Percentiles rank a stretch among this genome's conserved stretches.
Conservation (phyloP, 2,888 invertebrate genomes). For the Cephonodes hylas region DNA sequence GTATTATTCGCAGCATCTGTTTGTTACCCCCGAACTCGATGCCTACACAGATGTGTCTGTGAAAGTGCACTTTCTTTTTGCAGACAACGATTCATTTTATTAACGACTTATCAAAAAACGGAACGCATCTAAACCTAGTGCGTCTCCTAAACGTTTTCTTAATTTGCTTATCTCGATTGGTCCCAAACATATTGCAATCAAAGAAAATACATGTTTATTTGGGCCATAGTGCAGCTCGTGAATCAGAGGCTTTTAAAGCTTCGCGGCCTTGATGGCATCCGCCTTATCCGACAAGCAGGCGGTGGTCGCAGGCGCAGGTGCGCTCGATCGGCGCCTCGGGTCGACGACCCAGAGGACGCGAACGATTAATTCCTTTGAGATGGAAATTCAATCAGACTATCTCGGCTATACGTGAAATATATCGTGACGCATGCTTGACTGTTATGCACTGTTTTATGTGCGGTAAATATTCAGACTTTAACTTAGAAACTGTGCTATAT, state of each 20-base stretch:
- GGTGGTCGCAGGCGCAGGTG: slow-evolving; percentile 63
- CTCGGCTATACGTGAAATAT: slow-evolving; percentile 14
- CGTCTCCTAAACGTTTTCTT: slow-evolving; percentile 27
- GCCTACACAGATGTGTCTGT: slow-evolving; percentile 39
- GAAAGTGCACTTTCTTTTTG: slow-evolving; percentile 64
- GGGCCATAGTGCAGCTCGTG: slow-evolving; percentile 19
- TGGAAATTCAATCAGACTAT: slow-evolving; percentile 32
- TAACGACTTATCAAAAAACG: slow-evolving; percentile 38
- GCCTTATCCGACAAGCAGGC: slow-evolving; percentile 46
- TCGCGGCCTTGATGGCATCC: slow-evolving; percentile 59
- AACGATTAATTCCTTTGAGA: slow-evolving; percentile 44
- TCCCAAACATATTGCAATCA: neutral
- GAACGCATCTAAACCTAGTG: slow-evolving; percentile 19
- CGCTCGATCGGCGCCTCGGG: slow-evolving; percentile 49
- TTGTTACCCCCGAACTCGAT: neutral
- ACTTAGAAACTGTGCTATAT: no score
- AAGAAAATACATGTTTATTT: neutral
- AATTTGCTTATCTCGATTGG: slow-evolving; percentile 18
- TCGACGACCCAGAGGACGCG: slow-evolving; percentile 54
- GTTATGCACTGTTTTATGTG: neutral
- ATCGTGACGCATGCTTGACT: neutral
- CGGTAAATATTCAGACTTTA: no score
- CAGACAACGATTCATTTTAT: slow-evolving; percentile 48
- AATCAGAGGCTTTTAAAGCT: slow-evolving; percentile 47
- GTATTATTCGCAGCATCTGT: slow-evolving; percentile 15